phyloP scores from a whole-genome alignment of 2,888 invertebrate genomes.

The Platypus cylindrus region DNA sequence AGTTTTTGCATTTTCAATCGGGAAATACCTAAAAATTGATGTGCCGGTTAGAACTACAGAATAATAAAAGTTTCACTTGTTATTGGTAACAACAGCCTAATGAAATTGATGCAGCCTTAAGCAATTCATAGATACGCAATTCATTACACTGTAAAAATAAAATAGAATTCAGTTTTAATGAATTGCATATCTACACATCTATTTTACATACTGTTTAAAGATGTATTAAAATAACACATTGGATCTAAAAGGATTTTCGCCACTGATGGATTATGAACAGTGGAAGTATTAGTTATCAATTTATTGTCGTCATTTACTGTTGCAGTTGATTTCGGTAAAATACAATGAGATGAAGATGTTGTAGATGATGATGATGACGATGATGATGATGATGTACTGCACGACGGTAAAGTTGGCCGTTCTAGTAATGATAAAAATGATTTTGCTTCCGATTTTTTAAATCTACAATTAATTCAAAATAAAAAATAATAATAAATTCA shows the following conservation, averaged over 20 bases:
- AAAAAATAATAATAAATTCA: too few species aligned
- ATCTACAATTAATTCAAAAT: constrained; percentile 19
- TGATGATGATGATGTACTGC: too few species aligned
- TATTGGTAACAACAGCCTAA: too few species aligned
- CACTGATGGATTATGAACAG: too few species aligned
- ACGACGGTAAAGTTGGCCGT: too few species aligned
- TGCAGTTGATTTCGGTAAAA: too few species aligned
- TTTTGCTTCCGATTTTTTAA: constrained; percentile 19
- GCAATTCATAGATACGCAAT: too few species aligned
- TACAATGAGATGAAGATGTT: too few species aligned
- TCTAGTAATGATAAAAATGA: constrained; percentile 15
- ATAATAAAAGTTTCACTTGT: neutral
- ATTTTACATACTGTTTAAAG: constrained; percentile 26
- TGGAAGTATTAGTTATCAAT: neutral
- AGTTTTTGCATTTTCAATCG: constrained; percentile 21
- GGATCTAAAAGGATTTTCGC: constrained; percentile 23
- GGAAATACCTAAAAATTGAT: constrained; percentile 23
- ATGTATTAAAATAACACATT: constrained; percentile 32
- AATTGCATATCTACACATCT: neutral
- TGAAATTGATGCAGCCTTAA: too few species aligned
- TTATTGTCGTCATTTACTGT: too few species aligned
- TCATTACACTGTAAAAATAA: neutral
- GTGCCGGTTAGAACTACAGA: neutral
- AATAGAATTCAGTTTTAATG: constrained; percentile 1
- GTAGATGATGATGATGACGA: too few species aligned